A percentile compares a stretch with the other conserved stretches of the same genome.
Evolutionary conservation across 1,140 invertebrate species (phyloP).

Genomic region (Telenomus remus): DNA sequence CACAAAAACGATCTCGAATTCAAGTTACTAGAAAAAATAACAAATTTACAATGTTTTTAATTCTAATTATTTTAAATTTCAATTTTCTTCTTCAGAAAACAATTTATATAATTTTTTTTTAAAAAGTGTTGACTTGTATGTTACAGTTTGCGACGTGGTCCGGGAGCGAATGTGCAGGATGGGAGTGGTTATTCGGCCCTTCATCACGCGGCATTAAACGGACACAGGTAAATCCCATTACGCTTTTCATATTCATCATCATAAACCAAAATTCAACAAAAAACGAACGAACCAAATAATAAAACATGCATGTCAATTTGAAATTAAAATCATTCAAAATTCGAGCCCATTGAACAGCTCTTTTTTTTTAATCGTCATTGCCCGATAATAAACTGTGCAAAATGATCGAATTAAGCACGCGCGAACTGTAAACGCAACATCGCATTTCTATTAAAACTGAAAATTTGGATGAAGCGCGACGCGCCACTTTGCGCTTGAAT

Average conservation of each 20-base stretch:
- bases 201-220: conserved; percentile 95
- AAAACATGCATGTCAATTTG: not conserved
- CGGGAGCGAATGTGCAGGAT: conserved; percentile 94
- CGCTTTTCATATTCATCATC: conserved; percentile 48
- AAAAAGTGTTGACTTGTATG: conserved; percentile 63
- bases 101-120: not conserved
- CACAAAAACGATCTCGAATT: conserved; percentile 22
- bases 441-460: conserved; percentile 21
- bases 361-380: conserved; percentile 16
- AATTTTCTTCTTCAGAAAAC: too few relatives aligned
- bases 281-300: not conserved
- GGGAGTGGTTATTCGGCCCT: conserved; percentile 95
- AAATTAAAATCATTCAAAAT: not conserved
- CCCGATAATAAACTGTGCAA: conserved; percentile 24
- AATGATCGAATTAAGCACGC: conserved; percentile 30
- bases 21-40: conserved; percentile 19
- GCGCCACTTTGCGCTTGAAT: conserved; percentile 9
- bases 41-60: not conserved
- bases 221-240: conserved; percentile 83
- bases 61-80: too few relatives aligned
- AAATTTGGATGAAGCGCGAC: conserved; percentile 13
- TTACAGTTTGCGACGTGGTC: conserved; percentile 87
- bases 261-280: conserved; percentile 1
- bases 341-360: too few relatives aligned
- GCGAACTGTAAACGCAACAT: conserved; percentile 6